Evolutionary conservation across 1,140 invertebrate species (phyloP).

Genomic region (Periplaneta americana): DNA sequence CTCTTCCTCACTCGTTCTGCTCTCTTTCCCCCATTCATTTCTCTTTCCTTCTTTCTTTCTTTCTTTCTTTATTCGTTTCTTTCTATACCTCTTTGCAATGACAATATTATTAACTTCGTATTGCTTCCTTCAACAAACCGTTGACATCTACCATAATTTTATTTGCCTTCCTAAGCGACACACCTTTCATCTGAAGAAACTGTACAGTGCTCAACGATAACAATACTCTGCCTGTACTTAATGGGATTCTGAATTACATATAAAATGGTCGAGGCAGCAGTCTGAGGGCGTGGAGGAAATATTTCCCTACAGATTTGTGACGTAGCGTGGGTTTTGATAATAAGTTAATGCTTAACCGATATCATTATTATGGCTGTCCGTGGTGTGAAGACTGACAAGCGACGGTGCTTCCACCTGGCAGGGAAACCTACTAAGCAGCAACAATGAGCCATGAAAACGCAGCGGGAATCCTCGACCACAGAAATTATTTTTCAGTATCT

Average conservation of each 20-base stretch:
- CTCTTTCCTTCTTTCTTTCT: neutral
- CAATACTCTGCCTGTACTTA: neutral
- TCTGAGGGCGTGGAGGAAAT: neutral
- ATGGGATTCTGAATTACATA: neutral
- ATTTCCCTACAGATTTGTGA: neutral
- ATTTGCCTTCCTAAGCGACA: neutral
- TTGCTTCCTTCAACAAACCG: neutral
- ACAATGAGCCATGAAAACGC: slow-evolving; percentile 4
- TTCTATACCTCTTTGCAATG: neutral
- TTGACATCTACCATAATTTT: neutral
- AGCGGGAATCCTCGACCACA: neutral
- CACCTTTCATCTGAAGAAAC: neutral
- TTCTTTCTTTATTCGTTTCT: neutral
- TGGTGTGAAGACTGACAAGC: slow-evolving; percentile 1
- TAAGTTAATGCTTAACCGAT: neutral
- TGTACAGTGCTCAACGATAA: neutral
- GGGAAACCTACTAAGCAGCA: neutral
- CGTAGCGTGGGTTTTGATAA: neutral
- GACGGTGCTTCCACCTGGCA: neutral
- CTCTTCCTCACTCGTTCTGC: too few relatives aligned
- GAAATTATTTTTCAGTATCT: neutral
- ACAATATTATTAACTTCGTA: neutral
- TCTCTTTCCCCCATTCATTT: too few relatives aligned
- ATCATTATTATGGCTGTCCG: neutral
- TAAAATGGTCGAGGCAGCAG: neutral